Base-by-base conservation (phyloP, 1,140 invertebrate species). In the Drosophila athabasca region DNA sequence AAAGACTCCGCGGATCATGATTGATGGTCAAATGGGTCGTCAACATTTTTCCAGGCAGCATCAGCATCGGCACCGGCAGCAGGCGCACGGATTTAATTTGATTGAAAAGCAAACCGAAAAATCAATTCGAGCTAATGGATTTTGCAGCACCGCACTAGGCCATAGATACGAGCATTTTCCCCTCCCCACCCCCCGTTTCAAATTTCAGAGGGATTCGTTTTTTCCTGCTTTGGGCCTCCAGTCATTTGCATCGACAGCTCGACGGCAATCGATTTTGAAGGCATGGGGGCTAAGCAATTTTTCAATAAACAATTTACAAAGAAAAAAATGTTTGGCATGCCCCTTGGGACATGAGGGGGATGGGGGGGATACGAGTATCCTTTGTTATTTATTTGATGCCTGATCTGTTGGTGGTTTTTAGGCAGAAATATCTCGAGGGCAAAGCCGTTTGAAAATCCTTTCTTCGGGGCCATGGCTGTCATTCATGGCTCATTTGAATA, bases 101-200 rank as follows among this genome's bases (percentile, higher is more conserved):
- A 84, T 84, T 84, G 76, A 72, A 76, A 62, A 60, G 71, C 55
- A 73, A 75, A 67, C 35, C 70, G 70, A 66, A 75, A 75, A 75
- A 80, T 85, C 62, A 79, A 76, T 76, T 80, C 74, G 53, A 35
- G 69, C 48, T 81, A 82, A 82, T 82, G 79, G 79, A 69, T 82
- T 81, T 68, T 62, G 17, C 24, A 39, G 35, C 65, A 49, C 52
- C 45, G 65, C 64, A 70, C 59, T 75, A 70, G 51, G 26, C 52
- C 60, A 44, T 65, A 69, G 67, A 70, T 69, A 35, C 8, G 2
- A 2, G 29, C 2, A 31, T 29, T 62, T 46, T 8, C 29, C 8
- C 3, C 35, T 13, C 3, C 35, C 3, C 43, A 7, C 31, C 43
- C 35, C 0, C 24, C 17, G 17, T 57, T 44, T 69, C 61, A 44